Evolutionary conservation across 2,888 invertebrate species (phyloP).

Genomic region (Operophtera brumata): DNA sequence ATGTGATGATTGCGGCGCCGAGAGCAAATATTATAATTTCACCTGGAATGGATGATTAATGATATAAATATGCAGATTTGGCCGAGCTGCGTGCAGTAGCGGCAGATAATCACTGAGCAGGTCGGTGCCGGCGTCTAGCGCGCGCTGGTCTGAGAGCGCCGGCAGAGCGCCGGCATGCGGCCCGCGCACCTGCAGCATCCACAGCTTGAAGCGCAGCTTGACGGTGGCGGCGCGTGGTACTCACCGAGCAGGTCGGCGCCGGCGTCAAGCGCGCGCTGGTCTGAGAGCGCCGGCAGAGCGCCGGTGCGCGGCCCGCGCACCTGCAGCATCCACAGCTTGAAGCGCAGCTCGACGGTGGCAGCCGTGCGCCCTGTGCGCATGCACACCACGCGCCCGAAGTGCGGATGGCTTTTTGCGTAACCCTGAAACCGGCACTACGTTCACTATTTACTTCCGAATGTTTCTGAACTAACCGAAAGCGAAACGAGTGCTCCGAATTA

Average conservation of each 20-base stretch:
- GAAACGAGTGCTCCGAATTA: too few relatives aligned
- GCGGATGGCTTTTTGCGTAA: constrained; percentile 42
- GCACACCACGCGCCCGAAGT: constrained; percentile 41
- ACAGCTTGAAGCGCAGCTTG: constrained; percentile 43
- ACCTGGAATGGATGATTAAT: constrained; percentile 37
- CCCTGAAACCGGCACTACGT: constrained; percentile 37
- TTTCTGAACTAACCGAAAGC: too few relatives aligned
- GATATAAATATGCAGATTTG: too few relatives aligned
- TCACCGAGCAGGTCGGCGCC: constrained; percentile 50
- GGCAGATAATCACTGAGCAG: constrained; percentile 43
- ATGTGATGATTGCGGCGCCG: constrained; percentile 42
- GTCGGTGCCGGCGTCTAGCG: constrained; percentile 42
- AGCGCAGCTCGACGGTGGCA: constrained; percentile 40
- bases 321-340: constrained; percentile 41
- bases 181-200: constrained; percentile 33
- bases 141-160: constrained; percentile 37
- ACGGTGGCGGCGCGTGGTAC: neutral
- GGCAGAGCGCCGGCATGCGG: constrained; percentile 32
- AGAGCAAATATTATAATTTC: constrained; percentile 45
- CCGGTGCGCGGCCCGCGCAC: constrained; percentile 15
- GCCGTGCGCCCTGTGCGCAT: constrained; percentile 37
- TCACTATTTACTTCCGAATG: too few relatives aligned
- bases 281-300: constrained; percentile 39
- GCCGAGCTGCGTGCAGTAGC: too few relatives aligned
- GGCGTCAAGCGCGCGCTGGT: constrained; percentile 36